Conservation (phyloP, 1,140 invertebrate species). For the Aphaenogaster rudis region DNA sequence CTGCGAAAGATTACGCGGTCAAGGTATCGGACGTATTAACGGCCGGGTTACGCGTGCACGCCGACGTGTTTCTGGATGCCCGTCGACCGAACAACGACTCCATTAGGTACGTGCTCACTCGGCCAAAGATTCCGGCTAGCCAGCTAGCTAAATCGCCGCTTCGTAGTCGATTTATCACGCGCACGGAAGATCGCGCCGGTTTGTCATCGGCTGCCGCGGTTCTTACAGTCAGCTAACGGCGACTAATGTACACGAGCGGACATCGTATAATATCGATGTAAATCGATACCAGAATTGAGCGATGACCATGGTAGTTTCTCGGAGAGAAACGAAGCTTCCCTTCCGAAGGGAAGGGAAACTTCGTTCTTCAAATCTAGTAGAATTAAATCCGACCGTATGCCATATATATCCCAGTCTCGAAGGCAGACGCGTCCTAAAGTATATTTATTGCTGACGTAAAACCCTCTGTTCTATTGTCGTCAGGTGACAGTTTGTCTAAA, state of each 20-base stretch:
- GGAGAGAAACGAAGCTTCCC: neutral
- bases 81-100: conserved; percentile 73
- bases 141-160: conserved; percentile 34
- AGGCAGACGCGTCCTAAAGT: neutral
- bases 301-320: too few species aligned
- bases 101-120: conserved; percentile 73
- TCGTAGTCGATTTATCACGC: conserved; percentile 50
- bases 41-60: conserved; percentile 48
- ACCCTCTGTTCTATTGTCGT: conserved; percentile 76
- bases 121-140: conserved; percentile 67
- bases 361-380: neutral
- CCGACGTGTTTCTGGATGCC: conserved; percentile 48
- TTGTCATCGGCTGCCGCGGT: conserved; percentile 38
- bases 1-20: conserved; percentile 80
- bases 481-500: conserved; percentile 82
- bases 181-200: conserved; percentile 14
- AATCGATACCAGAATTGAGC: conserved; percentile 12
- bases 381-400: neutral
- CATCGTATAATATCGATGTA: conserved; percentile 11
- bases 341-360: neutral
- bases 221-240: conserved; percentile 9
- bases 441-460: conserved; percentile 75
- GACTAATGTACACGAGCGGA: neutral
- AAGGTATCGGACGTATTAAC: conserved; percentile 80
- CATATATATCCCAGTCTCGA: neutral